Evolutionary conservation across 1,140 invertebrate species (phyloP), one percentile per base, ranked within the genome.

Genomic region (Cyrtorhinus lividipennis): DNA sequence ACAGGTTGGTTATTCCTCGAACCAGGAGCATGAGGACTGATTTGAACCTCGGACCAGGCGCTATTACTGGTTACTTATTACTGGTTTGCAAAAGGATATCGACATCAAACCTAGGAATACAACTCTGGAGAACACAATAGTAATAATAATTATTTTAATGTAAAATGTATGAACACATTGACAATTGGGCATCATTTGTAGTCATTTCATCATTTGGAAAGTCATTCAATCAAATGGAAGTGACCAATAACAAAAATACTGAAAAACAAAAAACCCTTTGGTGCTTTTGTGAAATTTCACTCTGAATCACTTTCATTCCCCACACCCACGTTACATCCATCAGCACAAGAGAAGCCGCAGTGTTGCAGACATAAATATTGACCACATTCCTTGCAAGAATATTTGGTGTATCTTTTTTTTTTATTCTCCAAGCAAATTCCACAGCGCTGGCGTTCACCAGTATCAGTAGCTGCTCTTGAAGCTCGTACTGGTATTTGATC

Each of bases 321-420:
- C 56, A 56, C 48, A 56, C 48, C 20, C 56, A 57, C 56, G 56
- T 57, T 62, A 62, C 61, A 62, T 1, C 61, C 12, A 25, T 48
- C 61, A 62, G 45, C 18, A 48, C 61, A 62, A 46, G 45, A 46
- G 22, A 62, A 62, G 61, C 20, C 61, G 20, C 61, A 48, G 61
- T 62, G 61, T 62, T 62, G 62, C 48, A 63, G 62, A 30, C 63
- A 64, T 56, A 64, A 27, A 64, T 64, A 61, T 64, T 64, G 58
- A 25, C 63, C 63, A 61, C 63, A 64, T 61, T 61, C 22, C 44
- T 61, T 61, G 63, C 58, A 64, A 64, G 58, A 2, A 48, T 60
- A 53, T 61, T 61, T 64, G 44, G 63, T 61, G 58, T 23, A 61
- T 53, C 63, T 10, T 61, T 24, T 64, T 48, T 18, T 64, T 61